Base-by-base conservation (phyloP, 92 coral and sea anemone species). In the Phymanthus crucifer region DNA sequence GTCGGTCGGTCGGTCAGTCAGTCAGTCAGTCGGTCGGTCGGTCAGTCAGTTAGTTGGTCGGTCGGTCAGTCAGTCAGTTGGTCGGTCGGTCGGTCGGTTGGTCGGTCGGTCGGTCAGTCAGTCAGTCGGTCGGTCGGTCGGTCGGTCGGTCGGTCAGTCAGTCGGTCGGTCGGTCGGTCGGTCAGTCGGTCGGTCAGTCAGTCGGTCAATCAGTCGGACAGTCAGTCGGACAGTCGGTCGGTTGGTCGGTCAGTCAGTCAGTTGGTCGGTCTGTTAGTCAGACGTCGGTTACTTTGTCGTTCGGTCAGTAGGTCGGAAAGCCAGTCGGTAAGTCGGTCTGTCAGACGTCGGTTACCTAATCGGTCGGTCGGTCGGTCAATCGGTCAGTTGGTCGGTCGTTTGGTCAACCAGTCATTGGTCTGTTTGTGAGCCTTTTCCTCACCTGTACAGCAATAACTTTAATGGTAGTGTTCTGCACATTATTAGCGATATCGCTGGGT, bases 381-480 rank as follows among this genome's bases (percentile, higher is more conserved):
- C n/a, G n/a, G n/a, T n/a, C n/a, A 50, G 21, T 48, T n/a, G 2
- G 23, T 50, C 23, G 18, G 57, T 50, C 57, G 2, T n/a, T n/a
- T n/a, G n/a, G n/a, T n/a, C n/a, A n/a, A n/a, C n/a, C n/a, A n/a
- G n/a, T n/a, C n/a, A 9, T 45, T 45, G 57, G 23, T 50, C 31
- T 0, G 1, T 54, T 9, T 54, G 27, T 54, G 14, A 10, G 48
- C 48, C 4, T 54, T 54, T 54, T 29, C 14, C 95, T 88, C 43
- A 91, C 95, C 13, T 85, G 70, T 18, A 91, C 87, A n/a, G 95
- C 85, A 33, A 88, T 73, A 72, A 91, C 64, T 21, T 83, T 86
- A 50, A 91, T 73, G 21, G 90, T 91, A 21, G 76, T 82, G 86
- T 91, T 91, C 81, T 81, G 87, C 38, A 91, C 81, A 29, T 64